A percentile compares a stretch with the other conserved stretches of the same genome.
These are phyloP conservation scores for Podilymbus podiceps DNA, from an alignment of 2,113 vertebrate genomes.

Conservation along the genomic window DNA sequence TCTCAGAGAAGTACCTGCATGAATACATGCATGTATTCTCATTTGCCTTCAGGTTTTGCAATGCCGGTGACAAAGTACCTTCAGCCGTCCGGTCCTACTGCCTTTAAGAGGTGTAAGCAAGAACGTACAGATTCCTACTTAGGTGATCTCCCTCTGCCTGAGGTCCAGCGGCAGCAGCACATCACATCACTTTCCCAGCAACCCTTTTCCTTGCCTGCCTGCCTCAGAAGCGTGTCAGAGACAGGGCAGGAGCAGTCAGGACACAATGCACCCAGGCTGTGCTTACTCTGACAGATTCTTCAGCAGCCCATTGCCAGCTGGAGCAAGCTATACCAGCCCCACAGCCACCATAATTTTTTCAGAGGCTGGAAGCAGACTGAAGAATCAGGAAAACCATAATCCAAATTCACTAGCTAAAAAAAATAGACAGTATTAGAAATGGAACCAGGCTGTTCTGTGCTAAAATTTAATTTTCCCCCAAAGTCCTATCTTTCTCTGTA, in stretches of 20 bases:
- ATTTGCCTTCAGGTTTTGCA: not conserved
- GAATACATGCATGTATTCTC: not conserved
- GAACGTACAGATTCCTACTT: not conserved
- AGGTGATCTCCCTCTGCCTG: not conserved
- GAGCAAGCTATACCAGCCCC: conserved; percentile 7
- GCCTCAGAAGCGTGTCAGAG: not conserved
- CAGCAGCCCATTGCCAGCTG: conserved; percentile 1
- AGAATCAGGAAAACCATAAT: conserved; percentile 18
- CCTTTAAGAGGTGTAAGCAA: not conserved
- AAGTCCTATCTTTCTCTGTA: conserved; percentile 11
- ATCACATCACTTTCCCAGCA: not conserved
- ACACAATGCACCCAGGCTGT: not conserved
- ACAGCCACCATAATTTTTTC: not conserved
- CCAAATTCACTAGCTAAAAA: conserved; percentile 7
- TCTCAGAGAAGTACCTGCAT: not conserved
- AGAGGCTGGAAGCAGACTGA: not conserved
- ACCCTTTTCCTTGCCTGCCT: not conserved
- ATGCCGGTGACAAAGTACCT: not conserved
- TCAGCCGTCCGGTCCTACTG: not conserved
- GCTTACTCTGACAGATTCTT: not conserved
- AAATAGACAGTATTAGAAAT: not conserved
- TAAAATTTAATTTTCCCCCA: conserved; percentile 48
- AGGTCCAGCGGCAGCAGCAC: not conserved
- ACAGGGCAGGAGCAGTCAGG: not conserved
- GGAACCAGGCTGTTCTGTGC: conserved; percentile 8